These are phyloP conservation scores for Crossaster papposus DNA, from an alignment of 53 echinoderm and acorn worm species.

Conservation along the genomic window DNA sequence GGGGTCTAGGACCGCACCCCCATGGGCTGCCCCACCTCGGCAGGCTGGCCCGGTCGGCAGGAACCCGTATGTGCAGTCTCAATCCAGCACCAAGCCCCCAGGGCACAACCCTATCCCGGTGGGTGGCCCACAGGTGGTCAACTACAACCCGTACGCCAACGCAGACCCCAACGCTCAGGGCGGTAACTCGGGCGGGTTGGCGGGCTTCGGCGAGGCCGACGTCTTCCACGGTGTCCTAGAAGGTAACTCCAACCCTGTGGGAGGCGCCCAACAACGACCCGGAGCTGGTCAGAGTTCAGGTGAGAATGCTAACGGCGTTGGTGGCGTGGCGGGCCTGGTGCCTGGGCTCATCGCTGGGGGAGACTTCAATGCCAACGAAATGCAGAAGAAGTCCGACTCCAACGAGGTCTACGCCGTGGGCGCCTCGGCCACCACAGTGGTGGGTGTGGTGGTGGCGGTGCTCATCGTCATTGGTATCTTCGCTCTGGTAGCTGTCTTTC, in stretches of 20 bases:
- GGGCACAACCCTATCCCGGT: conserved; percentile 6
- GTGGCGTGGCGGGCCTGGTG: not conserved
- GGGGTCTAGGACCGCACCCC: not conserved
- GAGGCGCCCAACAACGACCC: conserved; percentile 12
- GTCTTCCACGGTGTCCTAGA: conserved; percentile 29
- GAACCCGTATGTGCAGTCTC: not conserved
- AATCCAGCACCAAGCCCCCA: conserved; percentile 1
- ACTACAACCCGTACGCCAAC: conserved; percentile 40
- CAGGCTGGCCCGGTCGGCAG: not conserved
- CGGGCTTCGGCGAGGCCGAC: conserved; percentile 14
- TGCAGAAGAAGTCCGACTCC: conserved; percentile 17
- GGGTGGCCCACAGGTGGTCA: conserved; percentile 3
- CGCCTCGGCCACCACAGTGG: conserved; percentile 67
- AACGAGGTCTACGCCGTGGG: conserved; percentile 13
- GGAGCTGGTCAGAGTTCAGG: conserved; percentile 19
- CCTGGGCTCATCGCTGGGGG: conserved; percentile 55
- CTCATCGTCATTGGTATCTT: conserved; percentile 81
- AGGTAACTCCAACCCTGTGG: not conserved
- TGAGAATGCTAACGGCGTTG: conserved; percentile 33
- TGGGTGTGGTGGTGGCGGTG: conserved; percentile 79
- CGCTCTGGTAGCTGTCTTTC: conserved; percentile 75
- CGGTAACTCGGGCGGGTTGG: conserved; percentile 35
- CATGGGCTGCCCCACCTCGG: conserved; percentile 5
- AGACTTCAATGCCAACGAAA: conserved; percentile 2
- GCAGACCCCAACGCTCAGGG: conserved; percentile 25